Conservation (phyloP, 2,113 vertebrate genomes). For the Plotosus lineatus region DNA sequence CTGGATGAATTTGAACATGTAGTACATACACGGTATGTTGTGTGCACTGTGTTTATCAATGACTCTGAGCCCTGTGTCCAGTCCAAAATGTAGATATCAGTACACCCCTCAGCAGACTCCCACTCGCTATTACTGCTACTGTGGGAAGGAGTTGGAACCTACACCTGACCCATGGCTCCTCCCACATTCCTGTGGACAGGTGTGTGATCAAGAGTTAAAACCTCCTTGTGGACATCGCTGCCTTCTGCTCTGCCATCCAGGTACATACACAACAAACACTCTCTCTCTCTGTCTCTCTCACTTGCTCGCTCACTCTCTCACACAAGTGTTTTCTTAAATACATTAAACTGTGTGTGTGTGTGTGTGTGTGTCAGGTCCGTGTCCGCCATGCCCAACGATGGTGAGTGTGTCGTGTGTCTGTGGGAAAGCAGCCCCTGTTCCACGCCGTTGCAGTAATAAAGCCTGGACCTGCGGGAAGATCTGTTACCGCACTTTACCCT, state of each 20-base stretch:
- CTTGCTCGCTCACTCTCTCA: too few species aligned
- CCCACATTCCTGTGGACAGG: constrained; percentile 94
- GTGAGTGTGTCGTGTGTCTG: constrained; percentile 86
- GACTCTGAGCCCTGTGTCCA: constrained; percentile 58
- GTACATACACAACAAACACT: constrained; percentile 63
- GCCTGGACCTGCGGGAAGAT: constrained; percentile 83
- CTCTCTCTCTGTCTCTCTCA: too few species aligned
- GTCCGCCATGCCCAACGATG: constrained; percentile 96
- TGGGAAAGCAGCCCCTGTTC: constrained; percentile 82
- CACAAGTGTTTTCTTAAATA: too few species aligned
- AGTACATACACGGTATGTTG: background rate
- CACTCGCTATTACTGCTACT: constrained; percentile 88
- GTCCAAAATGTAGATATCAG: constrained; percentile 93
- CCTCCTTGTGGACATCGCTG: constrained; percentile 93
- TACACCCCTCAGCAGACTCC: constrained; percentile 87
- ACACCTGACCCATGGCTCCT: constrained; percentile 89
- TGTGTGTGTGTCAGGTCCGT: constrained; percentile 78
- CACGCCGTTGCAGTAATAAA: constrained; percentile 91
- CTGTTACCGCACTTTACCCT: constrained; percentile 76
- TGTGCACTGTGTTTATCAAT: background rate
- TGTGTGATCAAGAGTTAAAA: constrained; percentile 86
- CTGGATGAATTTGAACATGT: background rate
- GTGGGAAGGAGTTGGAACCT: constrained; percentile 92
- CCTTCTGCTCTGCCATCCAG: constrained; percentile 94
- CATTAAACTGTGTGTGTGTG: constrained; percentile 20